Evolutionary conservation across 2,797 vertebrate species (phyloP), one percentile per base, ranked within the genome.

Genomic region (Hydrophis major): DNA sequence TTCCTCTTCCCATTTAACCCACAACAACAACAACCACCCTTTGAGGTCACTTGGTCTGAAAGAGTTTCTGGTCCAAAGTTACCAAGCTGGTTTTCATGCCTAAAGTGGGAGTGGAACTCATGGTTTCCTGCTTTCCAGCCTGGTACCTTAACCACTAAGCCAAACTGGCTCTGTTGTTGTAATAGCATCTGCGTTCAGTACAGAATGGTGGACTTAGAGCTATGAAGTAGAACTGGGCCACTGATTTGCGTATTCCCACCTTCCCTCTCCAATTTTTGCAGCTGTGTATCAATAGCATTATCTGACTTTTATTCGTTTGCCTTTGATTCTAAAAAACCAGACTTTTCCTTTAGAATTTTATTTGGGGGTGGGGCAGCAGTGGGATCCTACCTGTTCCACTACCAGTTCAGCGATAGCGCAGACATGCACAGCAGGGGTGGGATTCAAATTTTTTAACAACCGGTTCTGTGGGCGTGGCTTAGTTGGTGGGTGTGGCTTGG

Each of bases 181-280:
- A 28, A 89, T 50, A 89, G 57, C 20, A 53, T 91, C 16, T 53
- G 27, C 0, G 32, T 69, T 88, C 61, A 74, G 3, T 88, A 27
- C 53, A 47, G 66, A 74, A 18, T 25, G 27, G 20, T 20, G 25
- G n/a, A 6, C 47, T 37, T 37, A 63, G 90, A 94, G 92, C 92
- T 66, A 42, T 91, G 42, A 47, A 0, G 0, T 93, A 94, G 94
- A 97, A 94, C 6, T 94, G 95, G 95, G 95, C 95, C 95, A 74
- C 0, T 0, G 89, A 57, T 89, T 92, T 61, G 91, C 0, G 0
- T 0, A 1, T 93, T 78, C 69, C 6, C 18, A 7, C 69, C 32
- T 32, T 37, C 32, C 37, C 74, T 6, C 87, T 89, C 47, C 53
- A 90, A 94, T 94, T 83, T 91, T 91, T 1, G 55, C 63, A 94